A percentile compares a stretch with the other conserved stretches of the same genome.
These are phyloP conservation scores for Drosophila orosa DNA, from an alignment of 1,140 invertebrate genomes.

Conservation along the genomic window DNA sequence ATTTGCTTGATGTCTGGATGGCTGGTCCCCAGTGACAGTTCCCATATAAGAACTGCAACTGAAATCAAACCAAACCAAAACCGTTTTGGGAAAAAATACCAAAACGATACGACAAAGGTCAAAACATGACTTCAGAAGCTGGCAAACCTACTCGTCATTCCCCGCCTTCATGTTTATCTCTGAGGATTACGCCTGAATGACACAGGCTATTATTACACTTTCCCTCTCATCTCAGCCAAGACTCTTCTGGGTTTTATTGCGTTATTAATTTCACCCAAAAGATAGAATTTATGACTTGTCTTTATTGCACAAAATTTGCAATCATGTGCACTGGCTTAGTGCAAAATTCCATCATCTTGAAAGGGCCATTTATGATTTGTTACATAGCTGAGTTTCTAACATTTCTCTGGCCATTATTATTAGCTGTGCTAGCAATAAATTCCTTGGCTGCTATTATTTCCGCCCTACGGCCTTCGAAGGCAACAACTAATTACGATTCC, in stretches of 20 bases:
- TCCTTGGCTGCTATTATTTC: conserved; percentile 19
- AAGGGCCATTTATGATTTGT: conserved; percentile 8
- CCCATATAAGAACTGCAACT: conserved; percentile 22
- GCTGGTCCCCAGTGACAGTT: conserved; percentile 18
- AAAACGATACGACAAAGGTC: conserved; percentile 3
- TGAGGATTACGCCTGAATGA: conserved; percentile 37
- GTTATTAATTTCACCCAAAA: conserved; percentile 30
- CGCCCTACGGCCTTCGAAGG: conserved; percentile 8
- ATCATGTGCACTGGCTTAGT: conserved; percentile 1
- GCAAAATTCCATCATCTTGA: not conserved
- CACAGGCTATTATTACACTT: conserved; percentile 15
- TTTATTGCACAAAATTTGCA: conserved; percentile 8
- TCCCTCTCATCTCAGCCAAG: not conserved
- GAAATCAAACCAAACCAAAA: conserved; percentile 3
- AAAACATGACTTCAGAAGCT: not conserved
- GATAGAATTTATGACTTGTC: conserved; percentile 8
- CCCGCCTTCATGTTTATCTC: conserved; percentile 20
- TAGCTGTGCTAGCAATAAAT: conserved; percentile 2
- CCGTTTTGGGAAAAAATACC: not conserved
- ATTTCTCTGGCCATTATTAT: not conserved
- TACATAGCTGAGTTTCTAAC: not conserved
- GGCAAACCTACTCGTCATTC: not conserved
- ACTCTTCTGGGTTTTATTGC: conserved; percentile 15
- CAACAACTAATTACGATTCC: conserved; percentile 31
- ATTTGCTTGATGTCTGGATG: conserved; percentile 16